Evolutionary conservation across 2,113 vertebrate genomes (phyloP).

Genomic region (Polypterus bichir): DNA sequence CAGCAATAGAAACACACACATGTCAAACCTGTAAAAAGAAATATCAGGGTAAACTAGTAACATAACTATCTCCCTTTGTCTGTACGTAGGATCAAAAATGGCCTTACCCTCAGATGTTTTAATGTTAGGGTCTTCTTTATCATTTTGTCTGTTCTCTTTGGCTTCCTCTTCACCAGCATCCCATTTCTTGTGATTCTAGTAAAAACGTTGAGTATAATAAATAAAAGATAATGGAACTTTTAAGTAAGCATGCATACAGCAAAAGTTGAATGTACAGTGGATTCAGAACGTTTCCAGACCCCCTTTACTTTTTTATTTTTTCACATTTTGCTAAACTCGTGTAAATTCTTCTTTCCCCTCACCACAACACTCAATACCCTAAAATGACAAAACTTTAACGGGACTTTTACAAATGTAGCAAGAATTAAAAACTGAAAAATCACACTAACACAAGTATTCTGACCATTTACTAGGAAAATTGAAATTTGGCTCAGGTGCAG

Average conservation of each 20-base stretch:
- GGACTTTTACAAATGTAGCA: conserved; percentile 4
- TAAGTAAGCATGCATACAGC: too few relatives aligned
- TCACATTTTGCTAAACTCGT: too few relatives aligned
- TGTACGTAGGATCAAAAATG: conserved; percentile 30
- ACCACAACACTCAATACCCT: conserved; percentile 1
- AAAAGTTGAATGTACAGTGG: too few relatives aligned
- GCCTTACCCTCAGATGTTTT: conserved; percentile 68
- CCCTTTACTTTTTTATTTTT: too few relatives aligned
- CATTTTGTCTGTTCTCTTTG: conserved; percentile 67
- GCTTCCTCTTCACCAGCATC: conserved; percentile 57
- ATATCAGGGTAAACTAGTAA: too few relatives aligned
- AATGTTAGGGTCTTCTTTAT: conserved; percentile 55
- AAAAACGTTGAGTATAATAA: background rate
- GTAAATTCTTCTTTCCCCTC: background rate
- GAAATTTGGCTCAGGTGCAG: too few relatives aligned
- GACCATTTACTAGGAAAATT: too few relatives aligned
- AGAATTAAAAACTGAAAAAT: background rate
- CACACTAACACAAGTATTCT: too few relatives aligned
- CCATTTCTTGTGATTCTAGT: conserved; percentile 68
- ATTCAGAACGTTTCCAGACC: too few relatives aligned
- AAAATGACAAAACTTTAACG: background rate
- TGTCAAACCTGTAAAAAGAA: background rate
- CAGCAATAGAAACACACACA: conserved; percentile 1
- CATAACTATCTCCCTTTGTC: conserved; percentile 29
- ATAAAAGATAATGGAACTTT: too few relatives aligned